Percentiles rank a stretch among this genome's conserved stretches.
phyloP scores from a whole-genome alignment of 92 coral and sea anemone species.

The Phenganax subtilis region DNA sequence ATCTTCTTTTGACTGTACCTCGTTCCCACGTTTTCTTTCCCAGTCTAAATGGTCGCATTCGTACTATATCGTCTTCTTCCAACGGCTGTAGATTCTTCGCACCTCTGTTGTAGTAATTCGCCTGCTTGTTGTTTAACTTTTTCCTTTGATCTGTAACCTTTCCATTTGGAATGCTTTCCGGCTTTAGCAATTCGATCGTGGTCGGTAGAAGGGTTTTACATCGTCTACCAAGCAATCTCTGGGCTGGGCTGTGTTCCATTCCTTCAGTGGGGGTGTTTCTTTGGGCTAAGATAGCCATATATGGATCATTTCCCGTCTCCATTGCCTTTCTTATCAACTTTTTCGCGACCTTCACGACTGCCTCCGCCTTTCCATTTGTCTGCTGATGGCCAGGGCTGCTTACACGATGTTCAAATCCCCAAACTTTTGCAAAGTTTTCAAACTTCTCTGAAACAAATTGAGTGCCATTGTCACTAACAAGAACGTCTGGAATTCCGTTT shows the following conservation, averaged over 20 bases:
- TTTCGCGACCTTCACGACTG: constrained; percentile 53
- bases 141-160: constrained; percentile 34
- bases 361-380: constrained; percentile 53
- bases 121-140: constrained; percentile 22
- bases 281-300: constrained; percentile 49
- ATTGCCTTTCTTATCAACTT: constrained; percentile 48
- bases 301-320: constrained; percentile 41
- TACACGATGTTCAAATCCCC: constrained; percentile 58
- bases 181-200: constrained; percentile 50
- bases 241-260: constrained; percentile 55
- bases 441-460: constrained; percentile 50
- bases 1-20: constrained; percentile 42
- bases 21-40: constrained; percentile 41
- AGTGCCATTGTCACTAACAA: constrained; percentile 50
- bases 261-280: constrained; percentile 57
- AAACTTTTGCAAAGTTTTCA: constrained; percentile 30
- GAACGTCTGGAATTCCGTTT: constrained; percentile 53
- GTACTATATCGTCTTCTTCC: constrained; percentile 35
- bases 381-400: constrained; percentile 60
- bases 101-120: constrained; percentile 37
- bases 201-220: constrained; percentile 55
- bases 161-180: constrained; percentile 33
- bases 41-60: constrained; percentile 38
- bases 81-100: constrained; percentile 25
- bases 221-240: constrained; percentile 44